Evolutionary conservation across 2,888 invertebrate genomes (phyloP).

Genomic region (Meta bourneti): DNA sequence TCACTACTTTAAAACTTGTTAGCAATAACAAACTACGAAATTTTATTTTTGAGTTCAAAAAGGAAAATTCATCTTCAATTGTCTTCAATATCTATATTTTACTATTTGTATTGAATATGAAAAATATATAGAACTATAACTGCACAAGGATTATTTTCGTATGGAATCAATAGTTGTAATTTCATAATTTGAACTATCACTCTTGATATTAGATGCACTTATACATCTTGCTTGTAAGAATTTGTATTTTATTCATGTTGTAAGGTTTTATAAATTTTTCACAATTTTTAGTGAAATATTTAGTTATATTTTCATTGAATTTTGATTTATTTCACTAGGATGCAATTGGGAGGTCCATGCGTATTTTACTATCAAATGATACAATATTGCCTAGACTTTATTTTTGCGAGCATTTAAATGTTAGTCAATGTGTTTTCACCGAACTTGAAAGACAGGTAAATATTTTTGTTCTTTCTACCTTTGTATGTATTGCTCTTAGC

Average conservation of each 20-base stretch:
- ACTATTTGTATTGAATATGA: no score
- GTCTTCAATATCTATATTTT: no score
- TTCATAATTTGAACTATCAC: neutral
- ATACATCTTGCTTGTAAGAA: neutral
- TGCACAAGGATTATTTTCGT: no score
- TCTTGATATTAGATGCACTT: neutral
- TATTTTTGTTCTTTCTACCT: constrained; percentile 34
- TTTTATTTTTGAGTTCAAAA: no score
- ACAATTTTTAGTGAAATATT: no score
- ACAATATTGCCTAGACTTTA: constrained; percentile 65
- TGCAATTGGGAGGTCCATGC: constrained; percentile 63
- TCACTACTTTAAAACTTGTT: no score
- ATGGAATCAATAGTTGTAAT: no score
- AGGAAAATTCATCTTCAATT: no score
- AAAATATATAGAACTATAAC: no score
- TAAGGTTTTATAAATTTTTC: neutral
- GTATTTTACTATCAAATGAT: constrained; percentile 78
- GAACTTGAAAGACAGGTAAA: constrained; percentile 73
- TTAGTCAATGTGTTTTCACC: constrained; percentile 71
- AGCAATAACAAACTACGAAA: no score
- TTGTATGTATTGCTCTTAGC: no score
- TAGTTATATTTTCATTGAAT: neutral
- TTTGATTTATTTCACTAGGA: constrained; percentile 43
- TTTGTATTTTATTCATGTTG: neutral
- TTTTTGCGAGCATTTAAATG: constrained; percentile 71